Evolutionary conservation across 30 jellyfish, hydroid and myxozoan genomes (phyloP).

Genomic region (Nemopilema nomurai): DNA sequence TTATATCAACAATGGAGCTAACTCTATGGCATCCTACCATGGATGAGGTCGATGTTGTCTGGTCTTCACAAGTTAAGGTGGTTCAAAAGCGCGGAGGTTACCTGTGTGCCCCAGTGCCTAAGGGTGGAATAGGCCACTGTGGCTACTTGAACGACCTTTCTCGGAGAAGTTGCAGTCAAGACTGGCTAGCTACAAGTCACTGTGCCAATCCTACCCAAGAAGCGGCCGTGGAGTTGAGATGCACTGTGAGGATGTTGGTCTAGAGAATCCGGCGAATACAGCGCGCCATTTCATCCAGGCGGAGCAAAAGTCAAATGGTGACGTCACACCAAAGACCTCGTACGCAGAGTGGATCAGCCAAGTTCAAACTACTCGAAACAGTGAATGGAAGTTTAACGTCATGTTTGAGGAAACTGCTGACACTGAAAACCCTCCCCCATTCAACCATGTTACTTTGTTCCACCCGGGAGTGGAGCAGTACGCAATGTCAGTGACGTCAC

Average conservation of each 20-base stretch:
- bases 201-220: constrained; percentile 55
- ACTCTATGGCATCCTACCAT: constrained; percentile 63
- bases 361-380: constrained; percentile 60
- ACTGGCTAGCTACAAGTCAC: constrained; percentile 37
- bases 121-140: constrained; percentile 56
- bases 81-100: constrained; percentile 70
- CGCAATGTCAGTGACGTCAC: constrained; percentile 60
- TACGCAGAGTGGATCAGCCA: constrained; percentile 58
- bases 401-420: constrained; percentile 43
- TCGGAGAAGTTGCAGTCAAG: constrained; percentile 16
- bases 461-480: constrained; percentile 59
- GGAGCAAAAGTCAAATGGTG: not conserved
- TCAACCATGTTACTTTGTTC: constrained; percentile 46
- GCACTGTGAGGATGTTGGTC: constrained; percentile 67
- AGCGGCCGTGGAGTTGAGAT: constrained; percentile 59
- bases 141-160: constrained; percentile 53
- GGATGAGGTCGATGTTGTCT: constrained; percentile 58
- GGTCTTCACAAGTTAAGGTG: constrained; percentile 51
- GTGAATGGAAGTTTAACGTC: constrained; percentile 64
- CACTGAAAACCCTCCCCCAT: constrained; percentile 47
- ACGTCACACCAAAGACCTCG: constrained; percentile 17
- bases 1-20: constrained; percentile 54
- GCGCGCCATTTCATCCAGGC: constrained; percentile 29
- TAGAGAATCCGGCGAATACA: constrained; percentile 55
- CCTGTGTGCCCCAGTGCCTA: constrained; percentile 65